Evolutionary conservation across 2,888 invertebrate genomes (phyloP).

Genomic region (Tenthredo notha): DNA sequence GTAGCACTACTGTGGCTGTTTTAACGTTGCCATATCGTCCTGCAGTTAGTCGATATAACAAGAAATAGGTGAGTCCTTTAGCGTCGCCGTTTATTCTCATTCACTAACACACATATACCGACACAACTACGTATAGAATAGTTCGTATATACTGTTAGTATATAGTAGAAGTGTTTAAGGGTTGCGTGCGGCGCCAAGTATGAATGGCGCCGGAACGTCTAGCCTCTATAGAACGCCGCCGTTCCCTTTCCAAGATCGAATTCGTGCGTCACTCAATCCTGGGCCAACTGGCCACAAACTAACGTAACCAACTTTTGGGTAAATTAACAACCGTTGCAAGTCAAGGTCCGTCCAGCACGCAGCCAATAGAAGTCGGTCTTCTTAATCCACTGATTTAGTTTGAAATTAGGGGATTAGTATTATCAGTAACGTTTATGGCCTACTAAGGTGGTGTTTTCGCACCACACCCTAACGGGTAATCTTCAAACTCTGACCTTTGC

Average conservation of each 20-base stretch:
- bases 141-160: not conserved
- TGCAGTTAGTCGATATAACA: not conserved
- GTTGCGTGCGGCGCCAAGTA: conserved; percentile 76
- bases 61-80: conserved; percentile 21
- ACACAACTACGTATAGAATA: not conserved
- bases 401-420: conserved; percentile 22
- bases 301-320: conserved; percentile 4
- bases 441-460: not conserved
- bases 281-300: not conserved
- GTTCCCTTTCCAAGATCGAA: conserved; percentile 31
- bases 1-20: conserved; percentile 5
- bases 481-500: conserved; percentile 33
- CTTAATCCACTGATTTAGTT: not conserved
- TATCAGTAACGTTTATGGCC: not conserved
- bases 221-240: conserved; percentile 60
- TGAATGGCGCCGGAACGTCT: conserved; percentile 76
- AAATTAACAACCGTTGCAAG: conserved; percentile 39
- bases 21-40: not conserved
- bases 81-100: conserved; percentile 34
- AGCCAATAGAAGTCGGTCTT: not conserved
- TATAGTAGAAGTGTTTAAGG: conserved; percentile 70
- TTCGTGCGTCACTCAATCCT: conserved; percentile 43
- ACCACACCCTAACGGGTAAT: conserved; percentile 1
- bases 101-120: conserved; percentile 32
- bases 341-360: conserved; percentile 40